phyloP scores from a whole-genome alignment of 2,113 vertebrate genomes.

The Halichoeres trimaculatus region DNA sequence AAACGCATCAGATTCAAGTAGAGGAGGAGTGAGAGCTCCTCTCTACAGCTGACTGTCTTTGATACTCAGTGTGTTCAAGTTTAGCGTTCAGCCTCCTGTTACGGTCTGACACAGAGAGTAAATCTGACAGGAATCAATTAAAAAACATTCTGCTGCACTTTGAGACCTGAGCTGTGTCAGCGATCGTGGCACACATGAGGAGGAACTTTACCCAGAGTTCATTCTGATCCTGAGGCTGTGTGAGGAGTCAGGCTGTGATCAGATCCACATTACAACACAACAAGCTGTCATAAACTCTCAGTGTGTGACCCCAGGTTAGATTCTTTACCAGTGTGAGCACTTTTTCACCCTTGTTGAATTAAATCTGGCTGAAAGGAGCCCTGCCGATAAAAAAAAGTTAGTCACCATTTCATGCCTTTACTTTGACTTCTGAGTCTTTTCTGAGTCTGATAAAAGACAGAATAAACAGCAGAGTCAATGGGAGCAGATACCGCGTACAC shows the following conservation, averaged over 20 bases:
- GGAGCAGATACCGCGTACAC: not conserved
- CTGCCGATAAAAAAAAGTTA: not conserved
- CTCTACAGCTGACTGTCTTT: conserved; percentile 37
- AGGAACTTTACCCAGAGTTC: not conserved
- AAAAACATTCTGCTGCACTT: not conserved
- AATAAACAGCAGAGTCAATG: not conserved
- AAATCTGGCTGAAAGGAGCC: not conserved
- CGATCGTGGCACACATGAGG: not conserved
- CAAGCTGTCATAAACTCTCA: conserved; percentile 12
- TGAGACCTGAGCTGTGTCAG: not conserved
- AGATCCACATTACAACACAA: not conserved
- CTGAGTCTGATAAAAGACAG: not conserved
- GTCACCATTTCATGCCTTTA: not conserved
- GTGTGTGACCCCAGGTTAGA: not conserved
- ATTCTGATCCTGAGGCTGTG: conserved; percentile 25
- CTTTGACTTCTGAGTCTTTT: not conserved
- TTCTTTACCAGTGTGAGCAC: not conserved
- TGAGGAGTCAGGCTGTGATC: not conserved
- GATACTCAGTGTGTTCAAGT: conserved; percentile 26
- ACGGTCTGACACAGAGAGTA: conserved; percentile 36
- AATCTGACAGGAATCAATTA: conserved; percentile 1
- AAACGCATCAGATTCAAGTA: conserved; percentile 23
- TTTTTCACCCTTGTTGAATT: not conserved
- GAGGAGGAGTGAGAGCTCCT: conserved; percentile 9
- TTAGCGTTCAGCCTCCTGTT: conserved; percentile 25